Percentiles rank a stretch among this genome's conserved stretches.
Evolutionary conservation across 2,888 invertebrate species (phyloP).

Genomic region (Zygothrica quintamaculata): DNA sequence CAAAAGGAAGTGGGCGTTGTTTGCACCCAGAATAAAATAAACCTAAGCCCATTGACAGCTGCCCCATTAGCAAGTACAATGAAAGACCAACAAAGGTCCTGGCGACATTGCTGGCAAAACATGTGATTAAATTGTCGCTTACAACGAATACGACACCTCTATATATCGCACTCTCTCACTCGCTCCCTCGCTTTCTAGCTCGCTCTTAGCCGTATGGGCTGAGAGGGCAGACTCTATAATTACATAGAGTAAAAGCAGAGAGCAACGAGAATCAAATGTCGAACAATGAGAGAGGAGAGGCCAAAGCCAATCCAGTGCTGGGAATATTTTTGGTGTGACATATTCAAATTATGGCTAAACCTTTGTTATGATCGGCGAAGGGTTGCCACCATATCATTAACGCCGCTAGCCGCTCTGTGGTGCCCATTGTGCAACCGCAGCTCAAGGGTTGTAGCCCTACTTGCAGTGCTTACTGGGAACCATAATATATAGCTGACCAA

Average conservation of each 20-base stretch:
- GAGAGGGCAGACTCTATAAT: slow-evolving; percentile 55
- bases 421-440: slow-evolving; percentile 75
- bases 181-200: too few species aligned
- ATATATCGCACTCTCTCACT: not conserved
- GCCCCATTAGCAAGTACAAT: slow-evolving; percentile 57
- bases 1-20: slow-evolving; percentile 74
- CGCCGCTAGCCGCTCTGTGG: slow-evolving; percentile 76
- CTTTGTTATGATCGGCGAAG: slow-evolving; percentile 62
- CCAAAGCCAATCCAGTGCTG: slow-evolving; percentile 62
- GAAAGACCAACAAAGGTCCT: slow-evolving; percentile 46
- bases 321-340: slow-evolving; percentile 64
- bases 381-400: slow-evolving; percentile 81
- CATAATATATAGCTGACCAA: slow-evolving; percentile 45
- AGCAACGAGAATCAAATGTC: slow-evolving; percentile 51
- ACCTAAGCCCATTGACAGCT: slow-evolving; percentile 54
- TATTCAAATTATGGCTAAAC: slow-evolving; percentile 64
- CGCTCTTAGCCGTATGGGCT: not conserved
- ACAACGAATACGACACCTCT: slow-evolving; percentile 74
- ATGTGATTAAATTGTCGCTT: slow-evolving; percentile 74
- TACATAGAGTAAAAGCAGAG: slow-evolving; percentile 37
- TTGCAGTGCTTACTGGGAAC: slow-evolving; percentile 47
- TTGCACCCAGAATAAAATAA: slow-evolving; percentile 44
- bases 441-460: slow-evolving; percentile 48
- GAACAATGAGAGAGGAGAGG: slow-evolving; percentile 42
- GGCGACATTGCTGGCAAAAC: slow-evolving; percentile 56